Conservation (phyloP, 2,888 invertebrate genomes). For the Unio pictorum region DNA sequence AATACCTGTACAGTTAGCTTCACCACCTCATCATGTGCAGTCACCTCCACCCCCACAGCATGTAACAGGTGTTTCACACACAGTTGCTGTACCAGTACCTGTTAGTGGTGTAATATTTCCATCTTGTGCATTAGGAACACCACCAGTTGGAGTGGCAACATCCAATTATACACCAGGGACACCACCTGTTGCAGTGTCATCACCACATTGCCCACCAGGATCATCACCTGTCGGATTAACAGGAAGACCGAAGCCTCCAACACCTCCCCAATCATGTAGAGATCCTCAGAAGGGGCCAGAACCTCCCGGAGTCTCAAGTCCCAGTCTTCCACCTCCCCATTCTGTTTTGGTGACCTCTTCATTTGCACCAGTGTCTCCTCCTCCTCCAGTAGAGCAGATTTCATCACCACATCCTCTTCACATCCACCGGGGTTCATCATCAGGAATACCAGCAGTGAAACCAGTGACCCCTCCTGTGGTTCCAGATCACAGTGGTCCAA, state of each 20-base stretch:
- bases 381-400: conserved; percentile 11
- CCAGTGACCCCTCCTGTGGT: conserved; percentile 34
- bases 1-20: conserved; percentile 9
- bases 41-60: conserved; percentile 27
- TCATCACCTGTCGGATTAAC: conserved; percentile 22
- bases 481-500: conserved; percentile 13
- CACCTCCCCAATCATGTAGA: background rate
- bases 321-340: background rate
- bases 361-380: conserved; percentile 23
- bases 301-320: background rate
- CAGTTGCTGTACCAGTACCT: conserved; percentile 4
- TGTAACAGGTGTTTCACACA: conserved; percentile 4
- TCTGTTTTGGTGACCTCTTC: conserved; percentile 1
- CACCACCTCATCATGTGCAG: conserved; percentile 6
- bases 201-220: conserved; percentile 17
- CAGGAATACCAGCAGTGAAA: conserved; percentile 10
- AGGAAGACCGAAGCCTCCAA: background rate
- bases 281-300: background rate
- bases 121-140: background rate
- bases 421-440: conserved; percentile 14
- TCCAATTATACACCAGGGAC: conserved; percentile 6
- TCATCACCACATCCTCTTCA: conserved; percentile 11
- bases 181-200: conserved; percentile 25
- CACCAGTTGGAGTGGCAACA: conserved; percentile 9
- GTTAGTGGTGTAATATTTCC: conserved; percentile 13